phyloP scores from a whole-genome alignment of 2,888 invertebrate genomes.

The Drepana falcataria region DNA sequence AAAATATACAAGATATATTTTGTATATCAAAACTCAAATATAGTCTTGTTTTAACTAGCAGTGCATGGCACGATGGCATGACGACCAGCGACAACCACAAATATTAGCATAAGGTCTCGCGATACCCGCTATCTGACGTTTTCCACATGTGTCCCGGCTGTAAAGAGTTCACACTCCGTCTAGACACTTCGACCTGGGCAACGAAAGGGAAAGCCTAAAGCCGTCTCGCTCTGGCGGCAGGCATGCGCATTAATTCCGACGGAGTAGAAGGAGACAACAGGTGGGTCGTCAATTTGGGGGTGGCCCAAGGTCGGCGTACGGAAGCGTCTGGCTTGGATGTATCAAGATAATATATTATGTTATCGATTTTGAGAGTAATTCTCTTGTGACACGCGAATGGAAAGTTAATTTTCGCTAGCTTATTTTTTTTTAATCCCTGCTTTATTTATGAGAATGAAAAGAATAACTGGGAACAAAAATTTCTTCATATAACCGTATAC shows the following conservation, averaged over 20 bases:
- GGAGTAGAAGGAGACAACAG: constrained; percentile 57
- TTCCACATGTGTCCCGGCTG: constrained; percentile 43
- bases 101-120: constrained; percentile 46
- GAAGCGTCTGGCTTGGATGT: constrained; percentile 70
- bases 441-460: background rate
- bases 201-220: constrained; percentile 45
- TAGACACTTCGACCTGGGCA: constrained; percentile 73
- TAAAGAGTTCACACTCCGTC: constrained; percentile 74
- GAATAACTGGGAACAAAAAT: background rate
- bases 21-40: too few relatives aligned
- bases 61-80: background rate
- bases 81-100: constrained; percentile 18
- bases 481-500: too few relatives aligned
- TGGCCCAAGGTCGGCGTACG: constrained; percentile 70
- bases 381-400: constrained; percentile 25
- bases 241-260: constrained; percentile 59
- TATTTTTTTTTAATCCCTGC: background rate
- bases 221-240: constrained; percentile 55
- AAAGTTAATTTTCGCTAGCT: background rate
- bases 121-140: constrained; percentile 27
- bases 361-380: constrained; percentile 58
- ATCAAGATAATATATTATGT: constrained; percentile 58
- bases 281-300: constrained; percentile 49
- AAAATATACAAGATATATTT: too few relatives aligned
- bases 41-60: background rate